Evolutionary conservation across 2,113 vertebrate genomes (phyloP), one percentile per base, ranked within the genome.

Genomic region (Pangasianodon hypophthalmus): DNA sequence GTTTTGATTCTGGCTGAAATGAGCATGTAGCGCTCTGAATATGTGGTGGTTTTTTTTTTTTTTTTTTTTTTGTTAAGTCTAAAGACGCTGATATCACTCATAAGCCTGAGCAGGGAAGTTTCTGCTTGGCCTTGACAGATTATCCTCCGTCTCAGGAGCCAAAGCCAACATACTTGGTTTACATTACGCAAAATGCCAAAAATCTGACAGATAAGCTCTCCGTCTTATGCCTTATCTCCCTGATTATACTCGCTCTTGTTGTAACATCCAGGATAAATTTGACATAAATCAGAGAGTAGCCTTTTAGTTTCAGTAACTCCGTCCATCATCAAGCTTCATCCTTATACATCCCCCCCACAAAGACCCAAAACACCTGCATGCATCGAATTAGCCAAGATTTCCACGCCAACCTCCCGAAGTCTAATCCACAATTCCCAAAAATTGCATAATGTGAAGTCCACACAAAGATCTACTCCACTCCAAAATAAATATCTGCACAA

Each of bases 91-190:
- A 48, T 26, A 52, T 54, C 21, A 73, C 46, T 50, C 48, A 21
- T 50, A 64, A 67, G 64, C 24, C 48, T 41, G 80, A 62, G 60
- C 52, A 58, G 48, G 86, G n/a, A 85, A 24, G 44, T 32, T 82
- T 71, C 83, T 67, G 58, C 85, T 87, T 44, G 56, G 56, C 41
- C 37, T 24, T 84, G 41, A 62, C 24, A 84, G 82, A 84, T 46
- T 62, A 62, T 84, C 24, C 75, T 50, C 86, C 64, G 13, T 88
- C 62, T 24, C 37, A 69, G 18, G 26, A 29, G 90, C 93, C 93
- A 94, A 93, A 89, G 92, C 56, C 73, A 91, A 94, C 92, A 94
- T 50, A 44, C 44, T 62, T 32, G 88, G 93, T 93, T 95, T 94
- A 92, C 75, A 82, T 84, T 75, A 89, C 37, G 26, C 87, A 79